A percentile compares a stretch with the other conserved stretches of the same genome.
phyloP scores from a whole-genome alignment of 2,888 invertebrate genomes.

The Drosophila nr. medialis region DNA sequence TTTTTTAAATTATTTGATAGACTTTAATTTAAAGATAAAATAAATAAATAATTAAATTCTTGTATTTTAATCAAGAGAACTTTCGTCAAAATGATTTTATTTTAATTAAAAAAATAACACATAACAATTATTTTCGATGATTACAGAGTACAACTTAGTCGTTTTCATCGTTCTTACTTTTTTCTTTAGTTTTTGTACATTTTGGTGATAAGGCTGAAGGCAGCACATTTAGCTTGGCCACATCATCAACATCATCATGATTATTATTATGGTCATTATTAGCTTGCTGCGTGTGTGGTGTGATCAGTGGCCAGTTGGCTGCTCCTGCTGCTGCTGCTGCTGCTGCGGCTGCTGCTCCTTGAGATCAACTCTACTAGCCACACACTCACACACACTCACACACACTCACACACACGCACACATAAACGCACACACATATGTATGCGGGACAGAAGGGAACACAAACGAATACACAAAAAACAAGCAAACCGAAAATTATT shows the following conservation, averaged over 20 bases:
- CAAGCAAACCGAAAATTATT: constrained; percentile 73
- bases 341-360: constrained; percentile 43
- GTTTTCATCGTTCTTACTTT: neutral
- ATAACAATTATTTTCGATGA: neutral
- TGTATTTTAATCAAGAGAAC: no score
- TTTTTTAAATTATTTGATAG: neutral
- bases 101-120: neutral
- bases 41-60: neutral
- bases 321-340: constrained; percentile 21
- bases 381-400: constrained; percentile 22
- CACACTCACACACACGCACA: constrained; percentile 17
- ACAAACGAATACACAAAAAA: constrained; percentile 46
- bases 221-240: constrained; percentile 27
- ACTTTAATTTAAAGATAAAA: neutral
- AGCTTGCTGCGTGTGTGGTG: constrained; percentile 73
- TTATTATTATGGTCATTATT: constrained; percentile 50
- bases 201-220: constrained; percentile 45
- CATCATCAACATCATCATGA: constrained; percentile 33
- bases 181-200: constrained; percentile 14
- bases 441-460: constrained; percentile 5
- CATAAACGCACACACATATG: constrained; percentile 22
- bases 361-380: constrained; percentile 44
- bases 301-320: constrained; percentile 64
- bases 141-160: neutral
- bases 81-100: no score